Percentiles rank a stretch among this genome's conserved stretches.
Conservation (phyloP, 2,888 invertebrate genomes). For the Heliconius charithonia region DNA sequence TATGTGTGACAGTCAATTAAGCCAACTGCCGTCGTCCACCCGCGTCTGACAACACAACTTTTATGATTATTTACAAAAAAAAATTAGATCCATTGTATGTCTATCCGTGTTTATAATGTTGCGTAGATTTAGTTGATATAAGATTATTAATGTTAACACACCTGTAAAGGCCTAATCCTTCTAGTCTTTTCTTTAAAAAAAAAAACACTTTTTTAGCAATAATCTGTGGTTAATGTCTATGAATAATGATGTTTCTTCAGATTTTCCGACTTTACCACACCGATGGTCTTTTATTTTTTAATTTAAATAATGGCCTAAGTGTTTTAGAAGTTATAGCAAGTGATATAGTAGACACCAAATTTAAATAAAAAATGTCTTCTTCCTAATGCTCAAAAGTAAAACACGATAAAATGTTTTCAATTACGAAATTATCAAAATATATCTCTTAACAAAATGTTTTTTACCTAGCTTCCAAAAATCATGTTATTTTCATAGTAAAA, state of each 20-base stretch:
- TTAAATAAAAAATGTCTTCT: slow-evolving; percentile 6
- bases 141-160: slow-evolving; percentile 27
- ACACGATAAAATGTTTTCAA: slow-evolving; percentile 2
- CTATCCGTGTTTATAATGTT: slow-evolving; percentile 74
- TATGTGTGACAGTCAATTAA: slow-evolving; percentile 77
- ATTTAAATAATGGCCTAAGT: slow-evolving; percentile 22
- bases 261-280: background rate
- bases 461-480: background rate
- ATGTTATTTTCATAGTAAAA: slow-evolving; percentile 19
- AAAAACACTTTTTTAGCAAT: slow-evolving; percentile 32
- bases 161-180: slow-evolving; percentile 61
- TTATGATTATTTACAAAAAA: slow-evolving; percentile 68
- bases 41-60: slow-evolving; percentile 68
- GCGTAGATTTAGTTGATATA: slow-evolving; percentile 70
- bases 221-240: slow-evolving; percentile 38
- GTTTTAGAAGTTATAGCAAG: slow-evolving; percentile 26
- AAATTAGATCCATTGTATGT: slow-evolving; percentile 64
- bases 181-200: slow-evolving; percentile 23
- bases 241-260: slow-evolving; percentile 6
- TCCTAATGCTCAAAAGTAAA: slow-evolving; percentile 30
- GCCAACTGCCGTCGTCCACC: slow-evolving; percentile 54
- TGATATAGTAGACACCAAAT: slow-evolving; percentile 32
- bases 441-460: background rate
- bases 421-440: slow-evolving; percentile 1
- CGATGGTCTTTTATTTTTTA: background rate